Percentiles rank a stretch among this genome's conserved stretches.
phyloP scores from a whole-genome alignment of 2,888 invertebrate genomes.

The Pasiphila rectangulata region DNA sequence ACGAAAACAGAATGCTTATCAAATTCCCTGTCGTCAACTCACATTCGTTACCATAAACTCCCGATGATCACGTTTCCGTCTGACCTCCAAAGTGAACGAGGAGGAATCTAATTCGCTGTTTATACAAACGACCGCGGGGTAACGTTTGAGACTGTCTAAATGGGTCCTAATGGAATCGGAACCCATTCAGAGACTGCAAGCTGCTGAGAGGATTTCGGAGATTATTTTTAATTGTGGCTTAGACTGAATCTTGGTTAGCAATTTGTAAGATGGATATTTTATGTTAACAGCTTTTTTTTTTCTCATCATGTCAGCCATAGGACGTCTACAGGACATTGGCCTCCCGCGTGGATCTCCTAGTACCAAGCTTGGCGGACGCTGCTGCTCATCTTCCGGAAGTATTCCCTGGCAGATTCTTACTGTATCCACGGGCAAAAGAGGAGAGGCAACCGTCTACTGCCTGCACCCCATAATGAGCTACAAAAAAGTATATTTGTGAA shows the following conservation, averaged over 20 bases:
- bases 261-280: background rate
- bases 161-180: conserved; percentile 2
- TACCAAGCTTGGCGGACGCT: too few species aligned
- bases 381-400: too few species aligned
- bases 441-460: too few species aligned
- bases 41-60: background rate
- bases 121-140: conserved; percentile 13
- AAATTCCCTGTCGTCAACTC: background rate
- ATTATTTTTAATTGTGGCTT: conserved; percentile 3
- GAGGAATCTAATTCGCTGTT: conserved; percentile 13
- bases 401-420: too few species aligned
- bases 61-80: conserved; percentile 1
- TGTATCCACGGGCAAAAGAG: too few species aligned
- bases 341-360: too few species aligned
- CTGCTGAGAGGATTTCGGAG: conserved; percentile 4
- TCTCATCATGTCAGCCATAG: too few species aligned
- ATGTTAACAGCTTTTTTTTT: too few species aligned
- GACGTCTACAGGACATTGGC: too few species aligned
- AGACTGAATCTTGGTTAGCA: background rate
- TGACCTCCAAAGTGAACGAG: background rate
- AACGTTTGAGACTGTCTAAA: conserved; percentile 13
- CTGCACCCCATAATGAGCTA: too few species aligned
- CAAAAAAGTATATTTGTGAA: too few species aligned
- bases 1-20: background rate
- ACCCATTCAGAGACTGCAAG: background rate